Conservation (phyloP, 2,888 invertebrate species). For the Liopterus haemorrhoidalis region DNA sequence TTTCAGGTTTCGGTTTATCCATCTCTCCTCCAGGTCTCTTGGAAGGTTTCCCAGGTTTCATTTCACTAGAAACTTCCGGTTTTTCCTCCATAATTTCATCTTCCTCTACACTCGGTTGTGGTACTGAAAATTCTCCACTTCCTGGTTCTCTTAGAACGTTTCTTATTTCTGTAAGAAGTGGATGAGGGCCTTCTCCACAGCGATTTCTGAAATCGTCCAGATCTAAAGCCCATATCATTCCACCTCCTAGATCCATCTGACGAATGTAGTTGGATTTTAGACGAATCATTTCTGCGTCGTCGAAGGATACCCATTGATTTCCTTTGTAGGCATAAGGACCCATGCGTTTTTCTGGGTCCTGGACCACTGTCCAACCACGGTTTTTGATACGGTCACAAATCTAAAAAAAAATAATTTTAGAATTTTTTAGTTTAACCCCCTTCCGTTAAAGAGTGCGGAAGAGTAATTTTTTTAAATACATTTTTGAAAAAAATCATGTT, state of each 20-base stretch:
- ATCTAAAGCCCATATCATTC: conserved; percentile 88
- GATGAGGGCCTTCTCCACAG: conserved; percentile 76
- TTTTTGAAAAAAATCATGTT: too few relatives aligned
- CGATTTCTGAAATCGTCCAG: conserved; percentile 78
- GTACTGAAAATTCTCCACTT: conserved; percentile 34
- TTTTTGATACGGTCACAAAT: conserved; percentile 76
- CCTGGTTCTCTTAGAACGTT: conserved; percentile 56
- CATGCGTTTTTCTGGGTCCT: conserved; percentile 70
- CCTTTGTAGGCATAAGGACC: conserved; percentile 84
- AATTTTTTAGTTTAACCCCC: conserved; percentile 10
- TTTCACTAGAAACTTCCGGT: conserved; percentile 3
- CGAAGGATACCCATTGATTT: conserved; percentile 88
- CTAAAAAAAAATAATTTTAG: conserved; percentile 41
- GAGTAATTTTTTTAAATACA: too few relatives aligned
- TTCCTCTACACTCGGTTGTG: conserved; percentile 29
- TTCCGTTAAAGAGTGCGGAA: not conserved
- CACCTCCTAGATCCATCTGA: conserved; percentile 72
- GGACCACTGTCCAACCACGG: conserved; percentile 73
- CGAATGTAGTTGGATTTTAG: conserved; percentile 75
- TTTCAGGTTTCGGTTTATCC: conserved; percentile 28
- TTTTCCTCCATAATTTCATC: too few relatives aligned
- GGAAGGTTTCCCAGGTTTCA: not conserved
- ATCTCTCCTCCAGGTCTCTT: conserved; percentile 8
- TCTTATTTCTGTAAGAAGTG: conserved; percentile 71
- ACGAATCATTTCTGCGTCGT: conserved; percentile 73